Conservation (phyloP, 1,140 invertebrate species). For the Scaptomyza hsui region DNA sequence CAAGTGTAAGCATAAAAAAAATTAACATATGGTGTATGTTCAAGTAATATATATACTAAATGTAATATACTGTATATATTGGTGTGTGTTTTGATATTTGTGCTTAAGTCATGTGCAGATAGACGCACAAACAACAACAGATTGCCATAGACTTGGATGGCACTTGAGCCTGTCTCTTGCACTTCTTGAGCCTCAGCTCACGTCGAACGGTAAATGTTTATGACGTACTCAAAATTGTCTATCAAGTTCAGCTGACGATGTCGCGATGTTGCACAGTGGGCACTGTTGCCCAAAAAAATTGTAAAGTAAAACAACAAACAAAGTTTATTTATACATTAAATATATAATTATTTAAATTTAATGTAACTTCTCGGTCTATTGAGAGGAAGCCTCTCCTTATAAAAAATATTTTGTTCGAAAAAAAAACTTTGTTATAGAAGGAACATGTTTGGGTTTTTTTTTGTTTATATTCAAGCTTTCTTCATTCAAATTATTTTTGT, state of each 20-base stretch:
- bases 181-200: conserved; percentile 36
- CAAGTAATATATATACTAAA: background rate
- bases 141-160: conserved; percentile 27
- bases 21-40: too few relatives aligned
- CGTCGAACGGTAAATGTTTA: conserved; percentile 80
- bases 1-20: too few relatives aligned
- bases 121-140: conserved; percentile 1
- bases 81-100: conserved; percentile 58
- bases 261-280: conserved; percentile 5
- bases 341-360: background rate
- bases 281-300: background rate
- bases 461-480: too few relatives aligned
- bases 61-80: background rate
- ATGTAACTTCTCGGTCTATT: too few relatives aligned
- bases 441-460: too few relatives aligned
- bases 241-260: conserved; percentile 77
- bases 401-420: too few relatives aligned
- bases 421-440: too few relatives aligned
- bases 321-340: background rate
- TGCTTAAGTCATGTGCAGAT: conserved; percentile 31
- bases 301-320: too few relatives aligned
- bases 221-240: conserved; percentile 79
- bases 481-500: too few relatives aligned
- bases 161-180: background rate
- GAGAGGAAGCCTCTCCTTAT: too few relatives aligned